These are phyloP conservation scores for Anas bahamensis DNA, from an alignment of 2,797 vertebrate species.

Conservation along the genomic window DNA sequence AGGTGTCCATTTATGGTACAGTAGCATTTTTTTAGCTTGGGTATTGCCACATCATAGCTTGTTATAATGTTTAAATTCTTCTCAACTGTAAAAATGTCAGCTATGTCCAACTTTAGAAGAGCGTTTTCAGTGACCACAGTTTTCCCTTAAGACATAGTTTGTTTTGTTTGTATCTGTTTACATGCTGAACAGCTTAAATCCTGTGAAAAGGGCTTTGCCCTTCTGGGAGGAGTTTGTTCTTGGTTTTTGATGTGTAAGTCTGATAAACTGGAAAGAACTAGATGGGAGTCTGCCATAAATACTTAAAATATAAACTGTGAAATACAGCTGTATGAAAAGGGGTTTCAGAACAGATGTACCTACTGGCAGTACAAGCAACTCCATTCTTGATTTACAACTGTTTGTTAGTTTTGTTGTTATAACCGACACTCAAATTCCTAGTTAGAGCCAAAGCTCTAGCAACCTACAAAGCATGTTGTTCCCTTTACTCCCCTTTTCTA, in stretches of 20 bases:
- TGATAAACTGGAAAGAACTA: conserved; percentile 34
- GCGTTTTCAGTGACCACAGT: background rate
- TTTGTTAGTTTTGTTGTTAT: background rate
- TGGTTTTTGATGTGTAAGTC: conserved; percentile 25
- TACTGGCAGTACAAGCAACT: background rate
- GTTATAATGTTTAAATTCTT: conserved; percentile 46
- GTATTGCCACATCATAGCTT: background rate
- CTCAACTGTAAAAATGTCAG: conserved; percentile 46
- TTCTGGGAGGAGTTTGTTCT: conserved; percentile 31
- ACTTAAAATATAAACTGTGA: conserved; percentile 1
- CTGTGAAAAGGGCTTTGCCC: background rate
- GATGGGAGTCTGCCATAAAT: background rate
- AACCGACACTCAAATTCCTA: background rate
- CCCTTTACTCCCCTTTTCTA: background rate
- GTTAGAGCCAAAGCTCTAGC: background rate
- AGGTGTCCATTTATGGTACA: conserved; percentile 3
- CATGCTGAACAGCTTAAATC: conserved; percentile 17
- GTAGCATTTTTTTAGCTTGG: background rate
- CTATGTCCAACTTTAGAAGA: conserved; percentile 41
- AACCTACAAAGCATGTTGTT: background rate
- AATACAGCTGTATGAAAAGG: background rate
- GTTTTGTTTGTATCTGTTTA: conserved; percentile 31
- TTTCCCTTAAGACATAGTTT: conserved; percentile 28
- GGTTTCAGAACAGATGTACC: background rate
- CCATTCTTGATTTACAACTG: background rate